Conservation (phyloP, 1,140 invertebrate species). For the Orchestia grillus region DNA sequence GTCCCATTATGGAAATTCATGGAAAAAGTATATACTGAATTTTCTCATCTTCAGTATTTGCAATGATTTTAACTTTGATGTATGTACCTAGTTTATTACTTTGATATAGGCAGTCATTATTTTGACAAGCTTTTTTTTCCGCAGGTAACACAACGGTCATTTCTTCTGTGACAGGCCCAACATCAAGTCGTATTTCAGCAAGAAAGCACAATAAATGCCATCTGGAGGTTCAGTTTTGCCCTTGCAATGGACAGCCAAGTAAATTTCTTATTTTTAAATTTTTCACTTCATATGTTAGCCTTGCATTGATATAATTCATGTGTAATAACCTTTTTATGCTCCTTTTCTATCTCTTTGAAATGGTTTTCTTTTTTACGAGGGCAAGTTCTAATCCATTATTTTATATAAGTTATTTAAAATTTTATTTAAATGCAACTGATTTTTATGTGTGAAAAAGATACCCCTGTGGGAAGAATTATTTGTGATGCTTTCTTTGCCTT, state of each 20-base stretch:
- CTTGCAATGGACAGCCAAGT: slow-evolving; percentile 30
- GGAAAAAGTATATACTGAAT: neutral
- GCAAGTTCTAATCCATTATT: too few species aligned
- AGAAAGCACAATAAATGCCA: slow-evolving; percentile 23
- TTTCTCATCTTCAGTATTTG: neutral
- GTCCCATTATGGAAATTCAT: too few species aligned
- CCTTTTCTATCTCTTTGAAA: too few species aligned
- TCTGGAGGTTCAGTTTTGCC: slow-evolving; percentile 40
- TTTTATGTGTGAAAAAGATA: too few species aligned
- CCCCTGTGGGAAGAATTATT: too few species aligned
- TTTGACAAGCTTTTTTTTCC: neutral
- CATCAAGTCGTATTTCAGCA: neutral
- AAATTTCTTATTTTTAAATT: neutral
- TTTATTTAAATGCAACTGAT: too few species aligned
- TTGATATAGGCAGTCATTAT: too few species aligned
- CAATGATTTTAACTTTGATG: neutral
- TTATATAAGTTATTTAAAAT: too few species aligned
- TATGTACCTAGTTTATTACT: too few species aligned
- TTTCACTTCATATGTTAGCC: neutral
- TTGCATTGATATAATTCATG: neutral
- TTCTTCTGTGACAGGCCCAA: slow-evolving; percentile 5
- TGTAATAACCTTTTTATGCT: too few species aligned
- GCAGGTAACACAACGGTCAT: slow-evolving; percentile 11
- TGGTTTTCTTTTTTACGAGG: too few species aligned
- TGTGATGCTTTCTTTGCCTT: too few species aligned